phyloP scores from a whole-genome alignment of 2,888 invertebrate species.

The Spodoptera picta region DNA sequence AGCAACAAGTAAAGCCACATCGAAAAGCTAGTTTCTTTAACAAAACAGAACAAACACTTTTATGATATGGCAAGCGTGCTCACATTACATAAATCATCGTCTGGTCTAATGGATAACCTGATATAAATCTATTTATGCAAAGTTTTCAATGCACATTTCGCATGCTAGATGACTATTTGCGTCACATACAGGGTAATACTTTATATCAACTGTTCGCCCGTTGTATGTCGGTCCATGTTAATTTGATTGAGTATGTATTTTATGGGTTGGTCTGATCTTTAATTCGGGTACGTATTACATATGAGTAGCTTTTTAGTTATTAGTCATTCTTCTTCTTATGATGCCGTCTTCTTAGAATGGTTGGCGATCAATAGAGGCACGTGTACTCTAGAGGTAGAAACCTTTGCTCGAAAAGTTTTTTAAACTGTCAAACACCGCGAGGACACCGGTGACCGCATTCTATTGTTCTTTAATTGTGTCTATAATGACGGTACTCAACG shows the following conservation, averaged over 20 bases:
- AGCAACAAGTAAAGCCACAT: slow-evolving; percentile 45
- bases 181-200: slow-evolving; percentile 56
- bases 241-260: slow-evolving; percentile 47
- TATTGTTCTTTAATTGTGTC: too few relatives aligned
- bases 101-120: slow-evolving; percentile 78
- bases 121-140: slow-evolving; percentile 85
- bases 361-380: too few relatives aligned
- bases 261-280: background rate
- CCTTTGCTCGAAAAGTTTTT: too few relatives aligned
- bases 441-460: too few relatives aligned
- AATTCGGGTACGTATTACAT: too few relatives aligned
- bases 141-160: slow-evolving; percentile 85
- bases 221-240: slow-evolving; percentile 36
- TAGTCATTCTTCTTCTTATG: too few relatives aligned
- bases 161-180: slow-evolving; percentile 76
- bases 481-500: too few relatives aligned
- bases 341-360: too few relatives aligned
- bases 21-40: slow-evolving; percentile 32
- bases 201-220: slow-evolving; percentile 41
- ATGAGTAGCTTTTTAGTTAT: too few relatives aligned
- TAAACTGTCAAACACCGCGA: too few relatives aligned
- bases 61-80: slow-evolving; percentile 72
- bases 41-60: slow-evolving; percentile 53
- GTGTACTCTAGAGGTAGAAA: too few relatives aligned
- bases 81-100: slow-evolving; percentile 75